A percentile compares a stretch with the other conserved stretches of the same genome.
phyloP scores from a whole-genome alignment of 2,797 vertebrate genomes.

The Serranus cabrilla region DNA sequence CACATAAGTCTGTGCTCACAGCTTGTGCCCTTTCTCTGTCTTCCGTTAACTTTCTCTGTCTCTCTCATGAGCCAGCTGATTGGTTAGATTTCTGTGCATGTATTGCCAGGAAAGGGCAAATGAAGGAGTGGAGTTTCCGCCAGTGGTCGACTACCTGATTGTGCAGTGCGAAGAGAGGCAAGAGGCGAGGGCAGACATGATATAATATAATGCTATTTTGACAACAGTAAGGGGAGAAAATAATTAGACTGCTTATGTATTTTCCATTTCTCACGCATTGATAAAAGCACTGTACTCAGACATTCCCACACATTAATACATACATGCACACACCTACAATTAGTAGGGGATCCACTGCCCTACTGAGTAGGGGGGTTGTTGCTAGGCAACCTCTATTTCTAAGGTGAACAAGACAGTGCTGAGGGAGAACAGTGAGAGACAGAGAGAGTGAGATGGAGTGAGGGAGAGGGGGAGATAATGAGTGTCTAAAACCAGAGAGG shows the following conservation, averaged over 20 bases:
- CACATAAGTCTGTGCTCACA: neutral
- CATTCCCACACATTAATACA: conserved; percentile 47
- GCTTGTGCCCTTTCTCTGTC: neutral
- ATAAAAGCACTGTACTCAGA: conserved; percentile 26
- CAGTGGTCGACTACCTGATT: conserved; percentile 23
- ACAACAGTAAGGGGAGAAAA: neutral
- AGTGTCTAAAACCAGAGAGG: conserved; percentile 54
- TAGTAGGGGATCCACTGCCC: conserved; percentile 71
- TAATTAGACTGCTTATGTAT: conserved; percentile 16
- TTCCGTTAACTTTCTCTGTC: conserved; percentile 14
- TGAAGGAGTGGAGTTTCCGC: conserved; percentile 20
- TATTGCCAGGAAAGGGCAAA: conserved; percentile 22
- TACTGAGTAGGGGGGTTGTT: conserved; percentile 67
- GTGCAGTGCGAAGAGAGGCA: conserved; percentile 3
- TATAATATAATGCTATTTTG: conserved; percentile 26
- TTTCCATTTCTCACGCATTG: conserved; percentile 14
- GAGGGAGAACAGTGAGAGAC: conserved; percentile 50
- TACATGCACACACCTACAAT: conserved; percentile 60
- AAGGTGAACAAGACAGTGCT: conserved; percentile 69
- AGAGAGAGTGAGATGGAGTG: conserved; percentile 22
- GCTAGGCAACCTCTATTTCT: conserved; percentile 83
- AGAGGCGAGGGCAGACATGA: conserved; percentile 22
- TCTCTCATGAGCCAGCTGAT: conserved; percentile 23
- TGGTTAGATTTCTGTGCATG: conserved; percentile 26
- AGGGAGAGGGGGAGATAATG: conserved; percentile 41